A percentile compares a stretch with the other conserved stretches of the same genome.
Evolutionary conservation across 2,113 vertebrate genomes (phyloP).

Genomic region (Halichoeres trimaculatus): DNA sequence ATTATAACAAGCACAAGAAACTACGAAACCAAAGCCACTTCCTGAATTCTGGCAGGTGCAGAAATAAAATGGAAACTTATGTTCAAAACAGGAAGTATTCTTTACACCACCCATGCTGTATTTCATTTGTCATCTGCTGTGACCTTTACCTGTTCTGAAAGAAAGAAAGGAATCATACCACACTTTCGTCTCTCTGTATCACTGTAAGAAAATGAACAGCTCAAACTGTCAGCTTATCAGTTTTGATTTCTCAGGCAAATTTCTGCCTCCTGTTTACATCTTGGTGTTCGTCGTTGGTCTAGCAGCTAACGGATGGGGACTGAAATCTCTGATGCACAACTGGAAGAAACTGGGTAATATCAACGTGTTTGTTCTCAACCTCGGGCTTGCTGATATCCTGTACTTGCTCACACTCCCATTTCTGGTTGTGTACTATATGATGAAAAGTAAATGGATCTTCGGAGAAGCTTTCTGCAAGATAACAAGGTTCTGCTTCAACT

Average conservation of each 20-base stretch:
- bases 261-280: slow-evolving; percentile 80
- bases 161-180: neutral
- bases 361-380: slow-evolving; percentile 81
- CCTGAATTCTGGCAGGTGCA: neutral
- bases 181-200: neutral
- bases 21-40: neutral
- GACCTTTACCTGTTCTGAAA: fast-evolving
- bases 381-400: slow-evolving; percentile 84
- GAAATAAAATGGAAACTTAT: neutral
- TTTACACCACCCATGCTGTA: fast-evolving
- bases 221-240: neutral
- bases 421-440: slow-evolving; percentile 80
- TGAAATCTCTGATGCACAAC: slow-evolving; percentile 66
- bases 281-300: slow-evolving; percentile 82
- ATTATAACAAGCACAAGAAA: neutral
- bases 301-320: slow-evolving; percentile 76
- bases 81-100: slow-evolving; percentile 17
- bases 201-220: slow-evolving; percentile 5
- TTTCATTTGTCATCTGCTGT: too few species aligned
- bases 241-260: slow-evolving; percentile 66
- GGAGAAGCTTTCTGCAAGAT: slow-evolving; percentile 82
- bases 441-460: slow-evolving; percentile 77
- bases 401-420: slow-evolving; percentile 86
- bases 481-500: slow-evolving; percentile 83
- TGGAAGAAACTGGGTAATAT: slow-evolving; percentile 65